Evolutionary conservation across 1,140 invertebrate genomes (phyloP), one percentile per base, ranked within the genome.

Genomic region (Macrosteles quadrilineatus): DNA sequence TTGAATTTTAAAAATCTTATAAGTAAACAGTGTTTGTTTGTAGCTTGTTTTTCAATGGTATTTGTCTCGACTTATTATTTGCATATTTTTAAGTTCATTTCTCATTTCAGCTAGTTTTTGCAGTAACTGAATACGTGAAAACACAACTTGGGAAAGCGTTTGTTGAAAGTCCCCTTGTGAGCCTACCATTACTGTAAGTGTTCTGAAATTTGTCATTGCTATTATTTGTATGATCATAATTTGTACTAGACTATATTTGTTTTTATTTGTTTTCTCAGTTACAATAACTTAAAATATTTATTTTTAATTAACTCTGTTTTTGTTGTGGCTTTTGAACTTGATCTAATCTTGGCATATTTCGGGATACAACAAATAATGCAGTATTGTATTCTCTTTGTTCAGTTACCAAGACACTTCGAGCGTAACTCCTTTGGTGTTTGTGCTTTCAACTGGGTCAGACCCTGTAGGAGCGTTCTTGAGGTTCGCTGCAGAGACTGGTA

Each of bases 401-500:
- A 92, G 87, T 78, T 96, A 87, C 77, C 84, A 83, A 73, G 92
- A 90, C 79, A 94, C 88, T 36, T 87, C 86, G 17, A 86, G 85
- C 69, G 83, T 83, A 0, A 91, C 88, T 3, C 95, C 95, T 0
- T 79, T 98, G 1, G 85, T 97, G 31, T 97, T 97, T 79, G 86
- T 98, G 0, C 81, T 97, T n/a, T 96, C 92, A 64, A 90, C 93
- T 29, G 95, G 95, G 2, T 93, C 91, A 0, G 95, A 97, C 85
- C 95, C 95, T 0, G 94, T 96, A 80, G 87, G 88, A 4, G 85
- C 86, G 0, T 91, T 94, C 73, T 85, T 90, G 55, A 86, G 88
- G 76, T 94, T 94, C 79, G 93, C 94, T 6, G 84, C 84, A 0
- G 92, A 96, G 76, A 88, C 88, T 85, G 89, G 88, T 12, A 91